These are phyloP conservation scores for Mastacembelus armatus DNA, from an alignment of 2,797 vertebrate species.

Conservation along the genomic window DNA sequence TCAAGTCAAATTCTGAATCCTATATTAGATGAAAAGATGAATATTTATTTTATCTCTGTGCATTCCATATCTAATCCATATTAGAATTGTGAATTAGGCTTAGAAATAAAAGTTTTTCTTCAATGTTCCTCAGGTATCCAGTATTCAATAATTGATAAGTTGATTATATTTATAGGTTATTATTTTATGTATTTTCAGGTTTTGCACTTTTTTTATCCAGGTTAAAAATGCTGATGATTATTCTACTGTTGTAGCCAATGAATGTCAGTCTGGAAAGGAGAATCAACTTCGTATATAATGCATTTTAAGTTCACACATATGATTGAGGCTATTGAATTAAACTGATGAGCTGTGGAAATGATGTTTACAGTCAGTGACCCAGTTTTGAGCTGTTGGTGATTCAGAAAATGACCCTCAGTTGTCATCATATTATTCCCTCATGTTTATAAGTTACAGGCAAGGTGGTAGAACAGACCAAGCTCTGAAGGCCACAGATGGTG, in stretches of 20 bases:
- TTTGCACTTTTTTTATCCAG: neutral
- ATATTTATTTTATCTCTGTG: no score
- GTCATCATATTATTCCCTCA: conserved; percentile 37
- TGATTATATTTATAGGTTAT: no score
- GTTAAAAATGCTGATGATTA: neutral
- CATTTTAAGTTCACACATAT: neutral
- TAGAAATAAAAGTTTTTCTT: no score
- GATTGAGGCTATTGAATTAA: neutral
- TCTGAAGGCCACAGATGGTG: conserved; percentile 51
- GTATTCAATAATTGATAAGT: no score
- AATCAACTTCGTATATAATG: neutral
- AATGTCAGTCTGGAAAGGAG: no score
- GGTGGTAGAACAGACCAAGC: conserved; percentile 41
- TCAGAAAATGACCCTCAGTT: conserved; percentile 39
- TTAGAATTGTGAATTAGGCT: no score
- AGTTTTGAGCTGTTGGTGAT: conserved; percentile 21
- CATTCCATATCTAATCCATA: no score
- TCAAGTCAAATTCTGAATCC: neutral
- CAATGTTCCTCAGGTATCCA: no score
- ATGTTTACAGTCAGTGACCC: conserved; percentile 6
- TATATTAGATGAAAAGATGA: neutral
- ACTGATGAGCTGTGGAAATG: conserved; percentile 10
- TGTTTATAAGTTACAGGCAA: conserved; percentile 52
- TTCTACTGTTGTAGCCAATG: neutral
- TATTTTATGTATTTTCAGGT: neutral